These are phyloP conservation scores for Cataglyphis cursor DNA, from an alignment of 2,888 invertebrate genomes.

Conservation along the genomic window DNA sequence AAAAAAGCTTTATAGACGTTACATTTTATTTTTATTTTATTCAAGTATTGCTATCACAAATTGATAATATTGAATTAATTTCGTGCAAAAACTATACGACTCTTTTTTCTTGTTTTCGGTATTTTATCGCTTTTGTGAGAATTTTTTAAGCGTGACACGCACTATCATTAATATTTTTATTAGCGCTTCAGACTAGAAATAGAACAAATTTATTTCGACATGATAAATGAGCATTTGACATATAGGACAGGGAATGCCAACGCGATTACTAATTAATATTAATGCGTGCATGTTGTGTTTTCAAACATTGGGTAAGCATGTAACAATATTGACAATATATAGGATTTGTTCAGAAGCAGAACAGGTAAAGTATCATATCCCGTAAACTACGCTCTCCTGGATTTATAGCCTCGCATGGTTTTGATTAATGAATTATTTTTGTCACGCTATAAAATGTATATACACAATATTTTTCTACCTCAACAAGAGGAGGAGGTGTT, in stretches of 20 bases:
- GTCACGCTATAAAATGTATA: not conserved
- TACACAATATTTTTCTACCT: slow-evolving; percentile 11
- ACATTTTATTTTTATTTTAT: not conserved
- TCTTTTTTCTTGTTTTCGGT: not conserved
- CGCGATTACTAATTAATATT: slow-evolving; percentile 42
- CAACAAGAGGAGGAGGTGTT: not conserved
- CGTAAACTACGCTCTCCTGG: not conserved
- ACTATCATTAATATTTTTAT: not conserved
- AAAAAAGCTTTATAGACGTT: not conserved
- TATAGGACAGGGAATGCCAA: not conserved
- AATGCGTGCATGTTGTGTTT: slow-evolving; percentile 26
- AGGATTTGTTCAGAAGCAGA: slow-evolving; percentile 29
- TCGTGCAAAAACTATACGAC: not conserved
- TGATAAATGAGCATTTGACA: slow-evolving; percentile 13
- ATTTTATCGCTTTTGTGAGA: not conserved
- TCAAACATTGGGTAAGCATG: slow-evolving; percentile 31
- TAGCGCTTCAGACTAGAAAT: not conserved
- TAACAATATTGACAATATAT: slow-evolving; percentile 43
- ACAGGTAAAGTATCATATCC: slow-evolving; percentile 10
- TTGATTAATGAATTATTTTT: slow-evolving; percentile 40
- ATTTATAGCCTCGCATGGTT: slow-evolving; percentile 2
- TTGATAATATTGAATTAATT: not conserved
- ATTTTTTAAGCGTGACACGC: not conserved
- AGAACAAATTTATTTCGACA: not conserved
- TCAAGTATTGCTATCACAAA: not conserved